Conservation (phyloP, 92 coral and sea anemone species). For the Scolanthus callimorphus region DNA sequence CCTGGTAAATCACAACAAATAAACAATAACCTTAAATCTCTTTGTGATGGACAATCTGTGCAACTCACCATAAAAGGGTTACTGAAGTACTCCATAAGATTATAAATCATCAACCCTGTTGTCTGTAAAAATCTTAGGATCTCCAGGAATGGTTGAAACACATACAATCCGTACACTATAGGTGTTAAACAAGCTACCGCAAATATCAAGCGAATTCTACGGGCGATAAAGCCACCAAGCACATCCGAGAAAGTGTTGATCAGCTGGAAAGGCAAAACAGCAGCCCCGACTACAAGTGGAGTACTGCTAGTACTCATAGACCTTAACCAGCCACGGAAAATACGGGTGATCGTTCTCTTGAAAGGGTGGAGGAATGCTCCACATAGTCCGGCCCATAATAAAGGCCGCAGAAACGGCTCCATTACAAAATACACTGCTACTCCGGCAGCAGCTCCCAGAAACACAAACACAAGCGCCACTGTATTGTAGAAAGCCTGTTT, state of each 20-base stretch:
- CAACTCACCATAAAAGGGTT: constrained; percentile 84
- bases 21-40: too few species aligned
- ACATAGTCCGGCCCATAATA: constrained; percentile 97
- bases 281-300: constrained; percentile 84
- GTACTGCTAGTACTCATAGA: constrained; percentile 81
- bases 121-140: constrained; percentile 63
- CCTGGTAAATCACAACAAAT: too few species aligned
- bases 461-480: constrained; percentile 81
- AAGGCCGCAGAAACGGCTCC: constrained; percentile 88
- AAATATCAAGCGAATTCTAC: constrained; percentile 55
- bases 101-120: constrained; percentile 50
- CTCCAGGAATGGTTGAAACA: constrained; percentile 83
- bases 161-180: constrained; percentile 53
- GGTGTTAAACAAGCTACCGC: constrained; percentile 41
- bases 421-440: constrained; percentile 92
- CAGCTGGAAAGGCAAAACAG: constrained; percentile 82
- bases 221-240: constrained; percentile 78
- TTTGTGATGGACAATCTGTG: too few species aligned
- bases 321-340: constrained; percentile 76
- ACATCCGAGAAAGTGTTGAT: constrained; percentile 72
- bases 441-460: constrained; percentile 83
- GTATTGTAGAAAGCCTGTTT: constrained; percentile 95
- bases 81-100: constrained; percentile 73
- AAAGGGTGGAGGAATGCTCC: constrained; percentile 97
- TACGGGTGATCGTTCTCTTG: constrained; percentile 76